Base-by-base conservation (phyloP, 92 coral and sea anemone species). In the Porites evermanni region DNA sequence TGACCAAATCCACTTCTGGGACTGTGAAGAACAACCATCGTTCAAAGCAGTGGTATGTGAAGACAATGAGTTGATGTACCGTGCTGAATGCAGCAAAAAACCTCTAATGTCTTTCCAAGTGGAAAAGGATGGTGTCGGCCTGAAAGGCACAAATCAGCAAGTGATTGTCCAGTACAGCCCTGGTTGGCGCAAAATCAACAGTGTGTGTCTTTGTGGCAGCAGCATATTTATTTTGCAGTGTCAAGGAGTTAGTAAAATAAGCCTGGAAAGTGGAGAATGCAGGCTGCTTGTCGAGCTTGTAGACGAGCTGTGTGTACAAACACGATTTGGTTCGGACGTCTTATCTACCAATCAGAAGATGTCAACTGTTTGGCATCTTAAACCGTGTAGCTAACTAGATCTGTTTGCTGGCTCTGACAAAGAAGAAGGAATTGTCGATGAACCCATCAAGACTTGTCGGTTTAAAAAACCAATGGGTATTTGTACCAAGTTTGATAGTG, bases 1-100 rank as follows among this genome's bases (percentile, higher is more conserved):
- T 24, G 93, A 90, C 76, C 88, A 90, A 66, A 80, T 90, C 51
- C 79, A 79, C 79, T 90, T 90, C 75, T 86, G 87, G 91, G 83
- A 90, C 20, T 67, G 61, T 53, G 75, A 84, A 66, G 53, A 84
- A 51, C 91, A 82, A 53, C 83, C 91, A 13, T 70, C 80, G 6
- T 85, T 84, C 54, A 85, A 84, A 68, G 73, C 83, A 8, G 78
- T 89, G 87, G 53, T 65, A 16, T 89, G 93, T 53, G 87, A 65
- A 12, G 82, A 81, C 81, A 54, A 73, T 20, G 87, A 88, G 69
- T 83, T 81, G 19, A 20, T 88, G 12, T 88, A 88, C 21, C 87
- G 83, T 19, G 91, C 91, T 18, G 73, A 78, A 75, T 73, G 59
- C 67, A 18, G 32, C 56, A 51, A 76, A 58, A 88, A 87, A 23